These are phyloP conservation scores for Brachionichthys hirsutus DNA, from an alignment of 2,113 vertebrate genomes.

Conservation along the genomic window DNA sequence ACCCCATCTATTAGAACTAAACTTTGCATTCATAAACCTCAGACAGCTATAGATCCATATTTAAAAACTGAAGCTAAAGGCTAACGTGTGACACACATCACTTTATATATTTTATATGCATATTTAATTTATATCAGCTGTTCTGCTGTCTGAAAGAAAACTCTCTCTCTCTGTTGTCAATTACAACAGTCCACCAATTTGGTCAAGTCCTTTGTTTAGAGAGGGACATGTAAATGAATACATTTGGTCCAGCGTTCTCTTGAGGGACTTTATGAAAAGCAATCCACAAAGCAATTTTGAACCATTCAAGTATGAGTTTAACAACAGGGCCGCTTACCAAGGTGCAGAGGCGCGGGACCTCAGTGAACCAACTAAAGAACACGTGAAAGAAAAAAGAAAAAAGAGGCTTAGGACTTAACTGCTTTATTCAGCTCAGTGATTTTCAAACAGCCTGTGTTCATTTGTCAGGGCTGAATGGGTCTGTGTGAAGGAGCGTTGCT, in stretches of 20 bases:
- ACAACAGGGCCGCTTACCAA: constrained; percentile 39
- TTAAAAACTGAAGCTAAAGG: no score
- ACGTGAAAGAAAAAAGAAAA: constrained; percentile 56
- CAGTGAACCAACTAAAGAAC: constrained; percentile 40
- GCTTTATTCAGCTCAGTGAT: constrained; percentile 66
- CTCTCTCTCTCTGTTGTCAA: neutral
- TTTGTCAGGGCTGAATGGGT: constrained; percentile 66
- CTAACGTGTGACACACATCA: no score
- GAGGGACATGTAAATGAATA: constrained; percentile 64
- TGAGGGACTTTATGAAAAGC: constrained; percentile 67
- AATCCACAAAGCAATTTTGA: constrained; percentile 69
- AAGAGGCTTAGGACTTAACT: constrained; percentile 62
- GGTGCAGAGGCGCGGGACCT: constrained; percentile 49
- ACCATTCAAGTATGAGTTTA: constrained; percentile 65
- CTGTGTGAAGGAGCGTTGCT: constrained; percentile 43
- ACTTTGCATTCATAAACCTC: constrained; percentile 10
- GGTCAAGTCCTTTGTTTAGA: constrained; percentile 39
- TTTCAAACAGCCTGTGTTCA: constrained; percentile 65
- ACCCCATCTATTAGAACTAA: neutral
- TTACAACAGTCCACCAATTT: constrained; percentile 42
- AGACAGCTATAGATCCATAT: constrained; percentile 5
- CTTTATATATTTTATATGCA: constrained; percentile 15
- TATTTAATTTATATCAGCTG: no score
- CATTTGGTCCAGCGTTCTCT: constrained; percentile 52
- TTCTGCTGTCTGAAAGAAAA: constrained; percentile 5